Evolutionary conservation across 2,888 invertebrate genomes (phyloP).

Genomic region (Ophion ventricosus): DNA sequence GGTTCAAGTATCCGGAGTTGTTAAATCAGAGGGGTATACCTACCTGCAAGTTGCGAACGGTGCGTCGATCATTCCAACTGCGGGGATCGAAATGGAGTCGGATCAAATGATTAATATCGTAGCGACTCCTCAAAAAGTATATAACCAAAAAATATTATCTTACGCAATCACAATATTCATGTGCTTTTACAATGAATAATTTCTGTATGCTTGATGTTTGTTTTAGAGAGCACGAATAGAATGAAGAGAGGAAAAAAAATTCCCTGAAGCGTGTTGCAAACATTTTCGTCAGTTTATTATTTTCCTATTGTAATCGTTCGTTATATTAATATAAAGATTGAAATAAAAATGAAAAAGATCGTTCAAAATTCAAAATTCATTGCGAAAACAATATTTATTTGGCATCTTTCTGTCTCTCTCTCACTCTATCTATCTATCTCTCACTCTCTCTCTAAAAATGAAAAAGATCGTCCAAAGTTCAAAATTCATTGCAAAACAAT

Average conservation of each 20-base stretch:
- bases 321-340: too few species aligned
- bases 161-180: neutral
- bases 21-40: neutral
- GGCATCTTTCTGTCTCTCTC: too few species aligned
- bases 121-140: constrained; percentile 11
- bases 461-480: too few species aligned
- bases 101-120: constrained; percentile 10
- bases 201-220: constrained; percentile 14
- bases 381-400: too few species aligned
- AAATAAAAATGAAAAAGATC: too few species aligned
- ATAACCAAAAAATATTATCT: neutral
- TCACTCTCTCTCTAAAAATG: too few species aligned
- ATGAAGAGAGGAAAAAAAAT: constrained; percentile 22
- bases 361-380: too few species aligned
- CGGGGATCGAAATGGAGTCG: neutral
- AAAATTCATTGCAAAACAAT: too few species aligned
- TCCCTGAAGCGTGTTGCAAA: too few species aligned
- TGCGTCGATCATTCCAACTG: neutral
- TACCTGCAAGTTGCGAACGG: constrained; percentile 14
- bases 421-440: too few species aligned
- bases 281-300: too few species aligned
- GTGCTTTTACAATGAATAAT: constrained; percentile 8
- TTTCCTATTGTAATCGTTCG: too few species aligned
- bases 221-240: constrained; percentile 18
- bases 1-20: neutral